Base-by-base conservation (phyloP, 2,797 vertebrate species). In the Clarias laeviceps region DNA sequence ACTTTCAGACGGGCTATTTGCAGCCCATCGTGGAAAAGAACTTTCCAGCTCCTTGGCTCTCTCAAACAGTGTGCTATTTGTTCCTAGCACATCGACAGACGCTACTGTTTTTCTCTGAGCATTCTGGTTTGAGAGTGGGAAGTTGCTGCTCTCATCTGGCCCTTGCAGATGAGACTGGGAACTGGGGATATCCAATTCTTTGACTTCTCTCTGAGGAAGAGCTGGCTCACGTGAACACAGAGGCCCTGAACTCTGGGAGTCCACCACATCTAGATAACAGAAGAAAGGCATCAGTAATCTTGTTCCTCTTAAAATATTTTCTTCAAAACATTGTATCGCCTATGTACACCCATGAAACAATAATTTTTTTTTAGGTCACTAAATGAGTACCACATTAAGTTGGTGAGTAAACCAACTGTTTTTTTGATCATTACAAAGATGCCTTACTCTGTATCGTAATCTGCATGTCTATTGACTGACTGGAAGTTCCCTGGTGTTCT, bases 11-110 rank as follows among this genome's bases (percentile, higher is more conserved):
- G 88, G 88, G 7, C 29, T 69, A 18, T 93, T 91, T 1, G 93
- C 89, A 68, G 91, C 89, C 94, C 94, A 94, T 50, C 90, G 91
- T 17, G 91, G 91, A 72, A 94, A 94, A 77, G 93, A 92, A 0
- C 90, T 91, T 86, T 94, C 93, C 24, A 94, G 88, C 11, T 94
- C 89, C 17, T 70, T 68, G 15, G 87, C 54, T 68, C 84, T 85
- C 74, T 91, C 94, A 87, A 92, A 94, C 86, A 93, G 83, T 20
- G 92, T 91, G 86, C 89, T 93, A 5, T 93, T 92, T 0, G 90
- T 89, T 56, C 78, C 84, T 0, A 85, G 59, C 0, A 81, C 32
- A 29, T 65, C 82, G 32, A 61, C 59, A 11, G 84, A 65, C 14
- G 32, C 3, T 9, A 70, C n/a, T 17, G 65, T 84, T 77, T 87